Percentiles rank a stretch among this genome's conserved stretches.
phyloP scores from a whole-genome alignment of 2,113 vertebrate genomes.

The Sterna hirundo region DNA sequence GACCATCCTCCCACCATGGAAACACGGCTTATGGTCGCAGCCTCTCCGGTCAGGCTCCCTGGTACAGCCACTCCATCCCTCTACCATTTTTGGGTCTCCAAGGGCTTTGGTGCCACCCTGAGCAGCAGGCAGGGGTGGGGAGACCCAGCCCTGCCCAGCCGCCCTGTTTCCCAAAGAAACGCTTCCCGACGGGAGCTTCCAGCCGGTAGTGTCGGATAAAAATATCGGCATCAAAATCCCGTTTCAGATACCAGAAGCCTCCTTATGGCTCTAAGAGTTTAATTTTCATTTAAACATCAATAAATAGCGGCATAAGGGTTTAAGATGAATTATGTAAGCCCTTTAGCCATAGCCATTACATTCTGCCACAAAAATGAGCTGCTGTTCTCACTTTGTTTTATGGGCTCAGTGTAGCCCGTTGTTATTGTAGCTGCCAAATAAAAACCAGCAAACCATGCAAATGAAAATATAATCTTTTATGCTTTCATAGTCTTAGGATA shows the following conservation, averaged over 20 bases:
- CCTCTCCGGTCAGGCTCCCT: background rate
- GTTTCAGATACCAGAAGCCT: slow-evolving; percentile 59
- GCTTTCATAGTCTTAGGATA: slow-evolving; percentile 61
- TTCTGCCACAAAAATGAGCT: slow-evolving; percentile 77
- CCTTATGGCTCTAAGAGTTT: slow-evolving; percentile 73
- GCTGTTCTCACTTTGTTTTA: slow-evolving; percentile 82
- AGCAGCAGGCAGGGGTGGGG: background rate
- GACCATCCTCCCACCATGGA: background rate
- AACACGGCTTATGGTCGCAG: background rate
- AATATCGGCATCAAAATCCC: slow-evolving; percentile 28
- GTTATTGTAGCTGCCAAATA: slow-evolving; percentile 79
- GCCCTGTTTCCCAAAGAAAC: background rate
- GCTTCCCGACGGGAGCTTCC: background rate
- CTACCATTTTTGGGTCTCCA: background rate
- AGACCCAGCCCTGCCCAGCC: background rate
- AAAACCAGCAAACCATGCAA: slow-evolving; percentile 79
- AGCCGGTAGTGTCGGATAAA: background rate
- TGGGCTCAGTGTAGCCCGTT: slow-evolving; percentile 67
- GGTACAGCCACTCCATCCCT: background rate
- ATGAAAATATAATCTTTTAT: slow-evolving; percentile 77
- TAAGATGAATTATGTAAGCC: slow-evolving; percentile 78
- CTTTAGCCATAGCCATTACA: slow-evolving; percentile 71
- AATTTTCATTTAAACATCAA: slow-evolving; percentile 80
- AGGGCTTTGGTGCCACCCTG: background rate
- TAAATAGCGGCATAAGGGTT: slow-evolving; percentile 75